These are phyloP conservation scores for Ptychobarbus kaznakovi DNA, from an alignment of 2,797 vertebrate genomes.

Conservation along the genomic window DNA sequence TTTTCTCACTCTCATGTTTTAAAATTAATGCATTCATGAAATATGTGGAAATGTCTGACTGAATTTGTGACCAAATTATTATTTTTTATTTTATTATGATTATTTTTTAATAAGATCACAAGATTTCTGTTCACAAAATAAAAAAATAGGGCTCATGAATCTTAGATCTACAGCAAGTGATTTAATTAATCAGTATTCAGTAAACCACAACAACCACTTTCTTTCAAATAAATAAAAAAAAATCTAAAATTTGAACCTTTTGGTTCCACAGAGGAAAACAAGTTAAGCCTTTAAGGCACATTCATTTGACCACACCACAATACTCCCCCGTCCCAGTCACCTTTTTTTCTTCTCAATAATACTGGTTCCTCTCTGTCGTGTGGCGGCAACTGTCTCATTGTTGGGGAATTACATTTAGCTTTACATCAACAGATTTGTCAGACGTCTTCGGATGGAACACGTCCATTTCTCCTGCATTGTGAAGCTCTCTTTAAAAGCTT, in stretches of 20 bases:
- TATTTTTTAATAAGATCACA: neutral
- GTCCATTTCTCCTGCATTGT: constrained; percentile 44
- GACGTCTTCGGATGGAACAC: constrained; percentile 48
- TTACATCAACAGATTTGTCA: constrained; percentile 57
- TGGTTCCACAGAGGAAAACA: neutral
- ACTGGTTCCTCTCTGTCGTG: constrained; percentile 4
- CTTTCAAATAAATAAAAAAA: neutral
- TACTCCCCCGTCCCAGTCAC: neutral
- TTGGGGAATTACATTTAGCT: constrained; percentile 52
- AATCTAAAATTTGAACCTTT: neutral
- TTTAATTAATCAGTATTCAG: neutral
- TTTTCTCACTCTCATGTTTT: neutral
- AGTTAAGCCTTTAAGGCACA: neutral
- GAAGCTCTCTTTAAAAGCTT: constrained; percentile 35
- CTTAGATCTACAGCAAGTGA: neutral
- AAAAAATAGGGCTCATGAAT: neutral
- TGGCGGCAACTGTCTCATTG: constrained; percentile 44
- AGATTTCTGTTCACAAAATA: neutral
- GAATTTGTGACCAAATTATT: neutral
- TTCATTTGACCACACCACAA: neutral
- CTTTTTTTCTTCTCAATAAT: neutral
- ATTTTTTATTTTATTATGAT: no score
- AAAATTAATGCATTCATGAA: neutral
- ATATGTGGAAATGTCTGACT: neutral
- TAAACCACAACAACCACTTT: neutral